Base-by-base conservation (phyloP, 2,113 vertebrate species). In the Taurulus bubalis region DNA sequence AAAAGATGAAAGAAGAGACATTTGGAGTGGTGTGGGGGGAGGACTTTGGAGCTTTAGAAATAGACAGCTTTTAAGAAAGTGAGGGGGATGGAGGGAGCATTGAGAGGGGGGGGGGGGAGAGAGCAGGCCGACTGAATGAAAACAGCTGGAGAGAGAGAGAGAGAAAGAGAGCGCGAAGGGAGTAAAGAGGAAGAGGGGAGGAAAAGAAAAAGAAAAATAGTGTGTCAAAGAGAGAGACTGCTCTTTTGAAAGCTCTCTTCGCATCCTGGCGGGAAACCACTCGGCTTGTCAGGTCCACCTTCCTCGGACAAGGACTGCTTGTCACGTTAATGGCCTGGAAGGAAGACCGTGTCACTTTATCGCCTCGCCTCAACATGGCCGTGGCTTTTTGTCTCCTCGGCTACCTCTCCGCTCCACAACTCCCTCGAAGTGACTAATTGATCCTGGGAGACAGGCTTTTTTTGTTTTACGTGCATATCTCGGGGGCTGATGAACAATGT, bases 361-460 rank as follows among this genome's bases (percentile, higher is more conserved):
- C 90, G 86, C 90, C 85, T 87, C 77, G 42, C 85, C 51, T 55
- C 79, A 90, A 87, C 87, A 80, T 55, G 74, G 79, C 83, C 62
- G 75, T 75, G 74, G 69, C 90, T 90, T 92, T 42, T 93, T 92
- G 88, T 93, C 88, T 90, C 77, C 75, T 58, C 81, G 20, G 80
- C 86, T 90, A 77, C 83, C 79, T 88, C 92, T 85, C 63, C 56
- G 82, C 87, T 80, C 58, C 65, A 28, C 77, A 67, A 81, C 89
- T 90, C 87, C 80, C 91, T 87, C 80, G 81, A 87, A 89, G 87
- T 79, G 88, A 93, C 93, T 95, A 95, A 95, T 95, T 95, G 93
- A 94, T 93, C 93, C 93, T 90, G 85, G 79, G 90, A 92, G 91
- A 89, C 88, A 28, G 69, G 66, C 22, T 55, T 75, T 87, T 89